These are phyloP conservation scores for Anolis sagrei DNA, from an alignment of 2,113 vertebrate genomes.

Conservation along the genomic window DNA sequence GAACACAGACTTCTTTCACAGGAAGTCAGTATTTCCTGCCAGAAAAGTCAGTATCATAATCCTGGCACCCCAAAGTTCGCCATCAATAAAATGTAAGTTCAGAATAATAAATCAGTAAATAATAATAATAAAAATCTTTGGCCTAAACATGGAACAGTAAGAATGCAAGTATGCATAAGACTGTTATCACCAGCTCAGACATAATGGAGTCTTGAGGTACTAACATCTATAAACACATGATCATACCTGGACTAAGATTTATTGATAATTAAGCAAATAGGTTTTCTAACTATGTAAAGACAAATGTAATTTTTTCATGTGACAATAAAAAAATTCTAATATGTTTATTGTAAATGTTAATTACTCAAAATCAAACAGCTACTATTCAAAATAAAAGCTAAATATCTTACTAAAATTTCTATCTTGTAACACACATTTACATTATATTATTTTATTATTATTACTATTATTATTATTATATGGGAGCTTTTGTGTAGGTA, in stretches of 20 bases:
- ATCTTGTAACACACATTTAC: too few relatives aligned
- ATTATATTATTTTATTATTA: too few relatives aligned
- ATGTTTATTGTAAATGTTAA: background rate
- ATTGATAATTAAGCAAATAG: background rate
- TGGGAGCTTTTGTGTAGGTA: background rate
- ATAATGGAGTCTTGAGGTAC: background rate
- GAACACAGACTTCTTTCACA: background rate
- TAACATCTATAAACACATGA: background rate
- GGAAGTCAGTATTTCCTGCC: background rate
- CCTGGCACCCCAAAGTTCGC: background rate
- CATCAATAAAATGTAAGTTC: background rate
- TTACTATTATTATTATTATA: too few relatives aligned
- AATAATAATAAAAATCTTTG: background rate
- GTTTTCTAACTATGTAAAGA: background rate
- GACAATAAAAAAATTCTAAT: background rate
- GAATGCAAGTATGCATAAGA: too few relatives aligned
- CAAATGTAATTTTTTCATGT: background rate
- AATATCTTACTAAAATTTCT: background rate
- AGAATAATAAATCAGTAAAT: background rate
- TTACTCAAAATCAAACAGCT: background rate
- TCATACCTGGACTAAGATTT: background rate
- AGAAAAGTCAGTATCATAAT: background rate
- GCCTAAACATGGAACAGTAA: background rate
- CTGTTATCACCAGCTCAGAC: too few relatives aligned
- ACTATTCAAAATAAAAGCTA: background rate